phyloP scores from a whole-genome alignment of 2,113 vertebrate genomes.

The Scolopax mira region DNA sequence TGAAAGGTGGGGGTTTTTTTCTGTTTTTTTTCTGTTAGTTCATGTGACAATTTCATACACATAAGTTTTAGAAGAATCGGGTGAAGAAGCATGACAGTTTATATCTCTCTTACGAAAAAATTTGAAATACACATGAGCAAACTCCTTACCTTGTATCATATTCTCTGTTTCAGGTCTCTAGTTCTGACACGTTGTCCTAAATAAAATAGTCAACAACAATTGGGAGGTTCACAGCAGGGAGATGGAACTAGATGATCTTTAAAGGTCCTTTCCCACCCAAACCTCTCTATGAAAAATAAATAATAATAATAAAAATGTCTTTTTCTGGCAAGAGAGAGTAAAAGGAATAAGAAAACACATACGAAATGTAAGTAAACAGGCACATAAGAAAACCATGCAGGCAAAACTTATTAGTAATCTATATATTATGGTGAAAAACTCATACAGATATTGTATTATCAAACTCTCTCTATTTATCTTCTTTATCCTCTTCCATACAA shows the following conservation, averaged over 20 bases:
- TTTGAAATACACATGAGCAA: neutral
- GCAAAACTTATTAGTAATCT: neutral
- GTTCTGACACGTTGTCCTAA: neutral
- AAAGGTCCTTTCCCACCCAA: neutral
- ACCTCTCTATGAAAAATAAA: neutral
- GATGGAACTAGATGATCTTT: neutral
- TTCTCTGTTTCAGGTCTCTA: neutral
- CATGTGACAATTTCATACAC: neutral
- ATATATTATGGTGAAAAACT: neutral
- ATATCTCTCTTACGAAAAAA: neutral
- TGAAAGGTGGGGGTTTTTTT: neutral
- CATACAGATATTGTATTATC: neutral
- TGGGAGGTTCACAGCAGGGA: fast-evolving
- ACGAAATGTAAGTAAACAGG: neutral
- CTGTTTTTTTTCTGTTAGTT: neutral
- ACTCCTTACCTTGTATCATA: neutral
- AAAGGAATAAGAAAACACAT: neutral
- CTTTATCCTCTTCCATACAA: neutral
- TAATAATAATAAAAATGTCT: neutral
- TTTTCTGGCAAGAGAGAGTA: neutral
- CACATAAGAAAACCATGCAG: neutral
- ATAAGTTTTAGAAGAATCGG: neutral
- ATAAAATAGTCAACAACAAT: neutral
- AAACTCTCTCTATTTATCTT: neutral
- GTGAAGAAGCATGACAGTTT: neutral